Evolutionary conservation across 2,797 vertebrate species (phyloP).

Genomic region (Eulemur mongoz): DNA sequence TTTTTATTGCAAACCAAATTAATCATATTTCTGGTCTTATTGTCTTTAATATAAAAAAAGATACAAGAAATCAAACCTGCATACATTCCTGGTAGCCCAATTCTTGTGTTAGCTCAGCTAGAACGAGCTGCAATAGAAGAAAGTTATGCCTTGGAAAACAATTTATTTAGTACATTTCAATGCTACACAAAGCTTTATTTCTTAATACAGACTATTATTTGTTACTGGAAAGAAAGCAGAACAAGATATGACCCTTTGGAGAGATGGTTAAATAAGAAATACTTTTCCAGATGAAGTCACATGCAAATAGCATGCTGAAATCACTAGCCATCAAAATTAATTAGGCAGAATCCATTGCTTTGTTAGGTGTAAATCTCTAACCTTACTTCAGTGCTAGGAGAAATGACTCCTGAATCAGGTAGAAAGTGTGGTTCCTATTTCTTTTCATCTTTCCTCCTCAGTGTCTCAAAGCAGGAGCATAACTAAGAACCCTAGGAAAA

Average conservation of each 20-base stretch:
- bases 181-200: conserved; percentile 72
- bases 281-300: conserved; percentile 77
- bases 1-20: not conserved
- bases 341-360: conserved; percentile 69
- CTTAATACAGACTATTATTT: conserved; percentile 73
- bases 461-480: not conserved
- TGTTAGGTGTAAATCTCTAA: conserved; percentile 61
- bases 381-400: conserved; percentile 35
- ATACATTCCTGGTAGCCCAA: conserved; percentile 63
- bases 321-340: conserved; percentile 76
- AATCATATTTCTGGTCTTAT: not conserved
- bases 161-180: conserved; percentile 72
- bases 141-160: conserved; percentile 80
- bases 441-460: not conserved
- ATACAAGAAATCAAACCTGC: not conserved
- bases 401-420: not conserved
- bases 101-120: conserved; percentile 73
- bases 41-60: not conserved
- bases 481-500: not conserved
- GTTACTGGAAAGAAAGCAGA: conserved; percentile 47
- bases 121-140: conserved; percentile 67
- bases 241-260: conserved; percentile 59
- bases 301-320: conserved; percentile 69
- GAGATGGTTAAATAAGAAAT: conserved; percentile 75
- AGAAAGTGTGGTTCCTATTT: not conserved